Conservation (phyloP, 64 coral and sea anemone genomes). For the Stichodactyla mertensii region DNA sequence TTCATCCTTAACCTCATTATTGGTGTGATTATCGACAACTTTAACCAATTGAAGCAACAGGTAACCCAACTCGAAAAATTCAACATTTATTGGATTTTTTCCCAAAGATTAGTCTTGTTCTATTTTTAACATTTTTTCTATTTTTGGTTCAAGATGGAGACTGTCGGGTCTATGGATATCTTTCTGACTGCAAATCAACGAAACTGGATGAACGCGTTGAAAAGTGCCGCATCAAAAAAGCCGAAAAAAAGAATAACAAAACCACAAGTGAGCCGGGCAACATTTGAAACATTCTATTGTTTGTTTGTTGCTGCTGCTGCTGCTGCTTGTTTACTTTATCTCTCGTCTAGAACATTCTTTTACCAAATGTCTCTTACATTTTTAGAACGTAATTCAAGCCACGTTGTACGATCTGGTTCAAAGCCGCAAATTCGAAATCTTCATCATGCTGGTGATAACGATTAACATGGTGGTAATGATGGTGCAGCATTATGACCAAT, state of each 20-base stretch:
- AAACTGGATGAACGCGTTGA: slow-evolving; percentile 61
- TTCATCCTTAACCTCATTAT: slow-evolving; percentile 74
- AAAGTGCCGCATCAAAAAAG: slow-evolving; percentile 52
- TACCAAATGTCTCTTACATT: not conserved
- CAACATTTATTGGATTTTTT: no score
- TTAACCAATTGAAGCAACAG: slow-evolving; percentile 77
- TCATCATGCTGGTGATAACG: slow-evolving; percentile 48
- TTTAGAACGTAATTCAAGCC: slow-evolving; percentile 37
- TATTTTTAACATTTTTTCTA: not conserved
- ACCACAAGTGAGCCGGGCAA: slow-evolving; percentile 12
- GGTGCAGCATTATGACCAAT: slow-evolving; percentile 74
- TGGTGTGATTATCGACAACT: slow-evolving; percentile 82
- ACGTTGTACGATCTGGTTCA: slow-evolving; percentile 47
- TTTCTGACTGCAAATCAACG: slow-evolving; percentile 51
- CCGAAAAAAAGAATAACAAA: slow-evolving; percentile 44
- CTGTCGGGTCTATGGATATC: slow-evolving; percentile 41
- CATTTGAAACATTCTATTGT: not conserved
- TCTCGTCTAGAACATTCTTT: not conserved
- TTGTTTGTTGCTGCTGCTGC: not conserved
- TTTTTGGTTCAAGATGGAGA: slow-evolving; percentile 37
- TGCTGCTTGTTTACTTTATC: not conserved
- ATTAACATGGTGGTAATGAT: slow-evolving; percentile 85
- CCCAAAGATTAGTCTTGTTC: not conserved
- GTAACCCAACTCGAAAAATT: slow-evolving; percentile 8
- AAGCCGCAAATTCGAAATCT: slow-evolving; percentile 59